These are phyloP conservation scores for Sycophila texana DNA, from an alignment of 2,888 invertebrate species.

Conservation along the genomic window DNA sequence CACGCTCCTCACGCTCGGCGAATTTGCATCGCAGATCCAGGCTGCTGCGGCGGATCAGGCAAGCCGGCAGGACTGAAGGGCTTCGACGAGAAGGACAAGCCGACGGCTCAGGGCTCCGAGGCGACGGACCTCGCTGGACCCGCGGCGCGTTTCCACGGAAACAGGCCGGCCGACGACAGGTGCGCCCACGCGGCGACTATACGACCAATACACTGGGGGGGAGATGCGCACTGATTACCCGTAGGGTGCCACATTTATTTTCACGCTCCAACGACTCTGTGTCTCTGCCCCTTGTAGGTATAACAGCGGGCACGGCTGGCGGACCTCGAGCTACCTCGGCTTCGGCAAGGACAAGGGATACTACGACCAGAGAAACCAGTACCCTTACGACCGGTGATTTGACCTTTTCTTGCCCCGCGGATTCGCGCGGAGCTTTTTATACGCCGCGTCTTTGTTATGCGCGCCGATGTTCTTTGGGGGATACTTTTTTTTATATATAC, in stretches of 20 bases:
- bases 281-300: background rate
- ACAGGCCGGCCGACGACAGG: constrained; percentile 55
- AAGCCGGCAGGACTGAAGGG: constrained; percentile 17
- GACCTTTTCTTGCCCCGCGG: background rate
- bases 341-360: constrained; percentile 52
- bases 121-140: constrained; percentile 37
- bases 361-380: constrained; percentile 49
- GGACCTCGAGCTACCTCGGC: constrained; percentile 50
- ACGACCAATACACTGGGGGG: too few species aligned
- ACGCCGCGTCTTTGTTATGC: background rate
- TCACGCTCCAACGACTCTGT: background rate
- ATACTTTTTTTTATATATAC: background rate
- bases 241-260: too few species aligned
- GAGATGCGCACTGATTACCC: too few species aligned
- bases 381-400: constrained; percentile 55
- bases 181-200: constrained; percentile 22
- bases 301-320: constrained; percentile 51
- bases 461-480: background rate
- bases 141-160: constrained; percentile 54
- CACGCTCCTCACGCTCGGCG: background rate
- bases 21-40: constrained; percentile 13
- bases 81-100: constrained; percentile 39
- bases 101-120: constrained; percentile 22
- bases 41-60: constrained; percentile 19
- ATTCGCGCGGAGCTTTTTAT: background rate